These are phyloP conservation scores for Indicator maculatus DNA, from an alignment of 2,113 vertebrate species.

Conservation along the genomic window DNA sequence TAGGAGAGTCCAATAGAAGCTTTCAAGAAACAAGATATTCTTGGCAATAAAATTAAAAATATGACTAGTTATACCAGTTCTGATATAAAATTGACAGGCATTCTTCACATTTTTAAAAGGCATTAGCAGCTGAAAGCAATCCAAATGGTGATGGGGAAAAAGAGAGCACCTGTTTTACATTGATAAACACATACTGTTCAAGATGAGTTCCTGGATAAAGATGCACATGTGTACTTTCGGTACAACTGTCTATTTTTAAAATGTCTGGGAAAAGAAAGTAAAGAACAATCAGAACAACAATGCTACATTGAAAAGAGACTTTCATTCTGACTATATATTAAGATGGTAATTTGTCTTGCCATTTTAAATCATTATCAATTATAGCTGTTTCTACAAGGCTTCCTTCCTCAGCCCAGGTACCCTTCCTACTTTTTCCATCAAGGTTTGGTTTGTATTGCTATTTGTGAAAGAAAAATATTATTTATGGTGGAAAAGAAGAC, in stretches of 20 bases:
- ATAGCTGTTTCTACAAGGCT: background rate
- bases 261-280: slow-evolving; percentile 6
- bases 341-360: background rate
- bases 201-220: background rate
- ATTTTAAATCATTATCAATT: background rate
- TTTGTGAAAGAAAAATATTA: background rate
- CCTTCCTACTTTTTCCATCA: background rate
- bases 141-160: slow-evolving; percentile 55
- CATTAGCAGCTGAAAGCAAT: slow-evolving; percentile 47
- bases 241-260: slow-evolving; percentile 8
- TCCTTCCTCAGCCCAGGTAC: background rate
- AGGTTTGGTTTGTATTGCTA: background rate
- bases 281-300: background rate
- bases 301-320: background rate
- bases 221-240: background rate
- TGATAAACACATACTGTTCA: slow-evolving; percentile 30
- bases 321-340: background rate
- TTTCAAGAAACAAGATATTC: slow-evolving; percentile 58
- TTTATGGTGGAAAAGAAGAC: background rate
- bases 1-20: slow-evolving; percentile 5
- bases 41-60: slow-evolving; percentile 53
- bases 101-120: slow-evolving; percentile 35
- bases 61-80: slow-evolving; percentile 29
- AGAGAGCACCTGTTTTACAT: slow-evolving; percentile 56
- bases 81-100: slow-evolving; percentile 40